phyloP scores from a whole-genome alignment of 2,113 vertebrate species.

The Halichoeres trimaculatus region DNA sequence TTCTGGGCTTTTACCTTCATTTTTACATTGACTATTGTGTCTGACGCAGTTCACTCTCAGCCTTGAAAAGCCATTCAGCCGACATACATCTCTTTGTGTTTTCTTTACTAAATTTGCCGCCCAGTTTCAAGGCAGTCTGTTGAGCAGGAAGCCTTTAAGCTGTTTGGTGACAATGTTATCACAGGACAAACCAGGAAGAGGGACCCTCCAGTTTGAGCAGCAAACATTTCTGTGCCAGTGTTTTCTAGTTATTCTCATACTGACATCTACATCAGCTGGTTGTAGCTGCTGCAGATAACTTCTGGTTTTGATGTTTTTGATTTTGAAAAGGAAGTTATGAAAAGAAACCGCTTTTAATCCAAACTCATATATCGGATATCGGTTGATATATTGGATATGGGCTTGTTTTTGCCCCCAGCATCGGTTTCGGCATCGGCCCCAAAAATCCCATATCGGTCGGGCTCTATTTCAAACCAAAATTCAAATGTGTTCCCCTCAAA shows the following conservation, averaged over 20 bases:
- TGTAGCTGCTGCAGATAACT: conserved; percentile 14
- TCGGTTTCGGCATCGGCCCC: no score
- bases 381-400: no score
- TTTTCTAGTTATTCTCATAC: conserved; percentile 46
- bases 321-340: neutral
- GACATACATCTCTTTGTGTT: conserved; percentile 27
- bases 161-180: conserved; percentile 70
- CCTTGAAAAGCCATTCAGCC: conserved; percentile 47
- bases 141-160: conserved; percentile 45
- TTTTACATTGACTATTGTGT: conserved; percentile 54
- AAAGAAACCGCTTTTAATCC: no score
- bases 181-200: conserved; percentile 55
- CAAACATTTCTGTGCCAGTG: conserved; percentile 52
- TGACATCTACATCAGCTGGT: neutral
- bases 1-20: conserved; percentile 43
- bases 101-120: conserved; percentile 47
- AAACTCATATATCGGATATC: no score
- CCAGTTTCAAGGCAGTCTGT: conserved; percentile 28
- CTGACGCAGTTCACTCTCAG: conserved; percentile 12
- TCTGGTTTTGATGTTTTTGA: neutral
- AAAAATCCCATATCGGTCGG: no score
- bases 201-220: conserved; percentile 28
- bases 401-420: no score
- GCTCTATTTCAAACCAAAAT: no score
- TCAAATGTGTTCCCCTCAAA: no score